Evolutionary conservation across 2,888 invertebrate genomes (phyloP).

Genomic region (Entomobrya multifasciata): DNA sequence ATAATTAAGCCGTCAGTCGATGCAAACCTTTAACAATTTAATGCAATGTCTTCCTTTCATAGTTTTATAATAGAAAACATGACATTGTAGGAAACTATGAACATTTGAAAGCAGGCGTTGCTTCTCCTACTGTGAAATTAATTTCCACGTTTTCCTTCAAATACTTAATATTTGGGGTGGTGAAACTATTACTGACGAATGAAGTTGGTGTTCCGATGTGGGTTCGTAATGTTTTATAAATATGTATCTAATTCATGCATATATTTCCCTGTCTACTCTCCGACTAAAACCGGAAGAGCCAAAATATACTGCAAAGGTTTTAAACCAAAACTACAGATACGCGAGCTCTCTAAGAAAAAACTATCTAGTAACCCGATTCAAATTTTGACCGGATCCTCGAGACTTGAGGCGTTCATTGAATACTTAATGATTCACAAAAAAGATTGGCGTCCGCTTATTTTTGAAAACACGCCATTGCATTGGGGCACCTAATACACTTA

Average conservation of each 20-base stretch:
- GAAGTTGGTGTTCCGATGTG: neutral
- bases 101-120: constrained; percentile 33
- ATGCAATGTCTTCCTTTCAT: neutral
- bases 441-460: too few relatives aligned
- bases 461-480: too few relatives aligned
- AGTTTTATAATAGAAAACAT: constrained; percentile 1
- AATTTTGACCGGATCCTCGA: too few relatives aligned
- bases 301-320: constrained; percentile 14
- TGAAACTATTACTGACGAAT: constrained; percentile 28
- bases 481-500: too few relatives aligned
- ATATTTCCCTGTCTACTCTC: neutral
- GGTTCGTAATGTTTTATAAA: neutral
- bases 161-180: constrained; percentile 10
- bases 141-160: constrained; percentile 47
- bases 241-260: neutral
- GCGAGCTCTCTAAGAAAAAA: too few relatives aligned
- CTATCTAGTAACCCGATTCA: too few relatives aligned
- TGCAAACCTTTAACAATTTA: neutral
- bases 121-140: constrained; percentile 60
- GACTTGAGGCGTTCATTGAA: too few relatives aligned
- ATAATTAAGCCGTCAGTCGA: neutral
- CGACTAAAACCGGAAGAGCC: constrained; percentile 28
- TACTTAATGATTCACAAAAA: neutral
- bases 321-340: too few relatives aligned
- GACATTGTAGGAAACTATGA: constrained; percentile 23